Evolutionary conservation across 2,888 invertebrate genomes (phyloP).

Genomic region (Cephus sareptanus): DNA sequence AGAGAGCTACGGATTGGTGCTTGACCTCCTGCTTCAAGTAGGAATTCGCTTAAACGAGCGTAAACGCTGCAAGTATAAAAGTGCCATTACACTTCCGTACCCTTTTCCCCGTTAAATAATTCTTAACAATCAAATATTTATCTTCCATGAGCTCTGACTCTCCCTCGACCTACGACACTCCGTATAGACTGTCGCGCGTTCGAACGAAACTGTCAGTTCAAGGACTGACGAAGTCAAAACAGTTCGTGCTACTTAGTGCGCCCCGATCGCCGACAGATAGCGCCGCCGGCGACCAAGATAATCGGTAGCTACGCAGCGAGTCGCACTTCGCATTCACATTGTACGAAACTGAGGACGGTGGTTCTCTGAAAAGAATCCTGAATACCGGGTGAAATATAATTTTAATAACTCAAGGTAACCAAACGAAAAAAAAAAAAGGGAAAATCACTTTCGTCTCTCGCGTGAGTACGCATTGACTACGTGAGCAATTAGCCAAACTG

Average conservation of each 20-base stretch:
- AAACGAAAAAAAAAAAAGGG: background rate
- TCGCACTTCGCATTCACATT: background rate
- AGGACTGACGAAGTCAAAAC: background rate
- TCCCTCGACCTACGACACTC: background rate
- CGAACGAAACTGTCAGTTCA: background rate
- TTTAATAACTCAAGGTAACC: background rate
- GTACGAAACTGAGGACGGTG: background rate
- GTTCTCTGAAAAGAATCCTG: background rate
- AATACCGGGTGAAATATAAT: background rate
- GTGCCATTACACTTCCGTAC: background rate
- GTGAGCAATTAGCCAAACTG: background rate
- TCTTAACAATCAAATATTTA: background rate
- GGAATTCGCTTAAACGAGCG: constrained; percentile 20
- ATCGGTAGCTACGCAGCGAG: background rate
- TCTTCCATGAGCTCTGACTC: too few relatives aligned
- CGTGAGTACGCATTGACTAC: background rate
- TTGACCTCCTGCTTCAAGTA: constrained; percentile 9
- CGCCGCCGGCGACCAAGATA: background rate
- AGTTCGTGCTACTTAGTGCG: background rate
- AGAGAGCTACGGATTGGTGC: constrained; percentile 18
- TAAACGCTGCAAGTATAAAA: constrained; percentile 12
- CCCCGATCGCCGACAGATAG: background rate
- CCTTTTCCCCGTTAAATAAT: background rate
- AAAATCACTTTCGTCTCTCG: background rate
- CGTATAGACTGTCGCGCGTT: background rate